Base-by-base conservation (phyloP, 2,797 vertebrate species). In the Tenualosa thibaudeaui region DNA sequence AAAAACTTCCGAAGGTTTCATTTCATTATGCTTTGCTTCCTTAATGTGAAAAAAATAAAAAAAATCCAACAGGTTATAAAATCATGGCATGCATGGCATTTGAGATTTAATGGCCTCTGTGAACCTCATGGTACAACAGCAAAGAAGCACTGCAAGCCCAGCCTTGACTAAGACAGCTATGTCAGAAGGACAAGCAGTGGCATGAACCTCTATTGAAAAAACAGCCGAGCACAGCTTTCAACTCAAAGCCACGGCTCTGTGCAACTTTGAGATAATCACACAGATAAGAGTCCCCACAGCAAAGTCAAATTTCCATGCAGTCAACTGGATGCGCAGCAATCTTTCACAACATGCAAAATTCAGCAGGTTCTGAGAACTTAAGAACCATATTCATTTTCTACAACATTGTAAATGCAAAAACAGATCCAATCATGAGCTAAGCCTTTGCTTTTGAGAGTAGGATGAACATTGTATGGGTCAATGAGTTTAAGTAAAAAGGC, bases 171-270 rank as follows among this genome's bases (percentile, higher is more conserved):
- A 89, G 83, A 86, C 22, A 89, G 88, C 84, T 87, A 89, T 86
- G 86, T 85, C 65, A 90, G 54, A 85, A 83, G 89, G 86, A 90
- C 92, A 91, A 91, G 93, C 90, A 75, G 68, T 83, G 86, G 87
- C 92, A 84, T 93, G 93, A 85, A 10, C 54, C 81, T 89, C 81
- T 81, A 88, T 78, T 84, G 86, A 86, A 87, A 31, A 91, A 91
- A 89, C 89, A 89, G 86, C 90, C 86, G 87, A 83, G 88, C 86
- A 88, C 78, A 82, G 51, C 68, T 75, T 75, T 43, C 68, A 43
- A 43, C 68, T 75, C 68, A 17, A 19, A 40, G 68, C 68, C 37
- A 43, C 19, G 37, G 37, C 37, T 75, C 31, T 43, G 13, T 40
- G 68, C 68, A 26, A 68, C 24, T 68, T 26, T 68, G n/a, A 68